A percentile compares a stretch with the other conserved stretches of the same genome.
Conservation (phyloP, 1,140 invertebrate genomes). For the Bombus waltoni region DNA sequence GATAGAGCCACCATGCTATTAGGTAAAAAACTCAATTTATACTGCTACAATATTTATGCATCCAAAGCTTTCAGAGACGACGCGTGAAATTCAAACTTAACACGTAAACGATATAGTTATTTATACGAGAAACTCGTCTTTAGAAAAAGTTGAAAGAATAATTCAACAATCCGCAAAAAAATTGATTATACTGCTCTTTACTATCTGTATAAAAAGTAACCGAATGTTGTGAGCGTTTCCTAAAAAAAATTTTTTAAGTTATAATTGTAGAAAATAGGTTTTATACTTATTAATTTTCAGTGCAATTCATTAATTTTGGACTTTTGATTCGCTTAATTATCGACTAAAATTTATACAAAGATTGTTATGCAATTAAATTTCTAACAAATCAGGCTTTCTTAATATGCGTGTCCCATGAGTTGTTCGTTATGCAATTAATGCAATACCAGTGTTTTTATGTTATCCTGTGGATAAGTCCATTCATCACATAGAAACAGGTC, state of each 20-base stretch:
- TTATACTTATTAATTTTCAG: neutral
- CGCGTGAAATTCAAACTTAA: too few species aligned
- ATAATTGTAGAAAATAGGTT: too few species aligned
- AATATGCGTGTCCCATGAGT: neutral
- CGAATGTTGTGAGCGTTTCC: too few species aligned
- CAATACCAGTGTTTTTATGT: neutral
- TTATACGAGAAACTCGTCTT: too few species aligned
- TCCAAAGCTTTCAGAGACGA: too few species aligned
- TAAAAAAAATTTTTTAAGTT: too few species aligned
- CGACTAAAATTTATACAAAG: neutral
- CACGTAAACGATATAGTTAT: too few species aligned
- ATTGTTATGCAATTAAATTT: neutral
- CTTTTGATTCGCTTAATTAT: too few species aligned
- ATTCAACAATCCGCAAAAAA: neutral
- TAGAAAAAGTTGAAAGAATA: too few species aligned
- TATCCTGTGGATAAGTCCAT: neutral
- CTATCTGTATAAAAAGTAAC: too few species aligned
- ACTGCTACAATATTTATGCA: too few species aligned
- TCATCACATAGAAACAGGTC: slow-evolving; percentile 1
- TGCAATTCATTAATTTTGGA: neutral
- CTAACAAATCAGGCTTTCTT: neutral
- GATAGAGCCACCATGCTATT: slow-evolving; percentile 10
- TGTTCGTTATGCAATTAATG: slow-evolving; percentile 25
- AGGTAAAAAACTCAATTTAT: neutral
- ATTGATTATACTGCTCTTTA: neutral